Base-by-base conservation (phyloP, 1,140 invertebrate species). In the Anadara kagoshimensis region DNA sequence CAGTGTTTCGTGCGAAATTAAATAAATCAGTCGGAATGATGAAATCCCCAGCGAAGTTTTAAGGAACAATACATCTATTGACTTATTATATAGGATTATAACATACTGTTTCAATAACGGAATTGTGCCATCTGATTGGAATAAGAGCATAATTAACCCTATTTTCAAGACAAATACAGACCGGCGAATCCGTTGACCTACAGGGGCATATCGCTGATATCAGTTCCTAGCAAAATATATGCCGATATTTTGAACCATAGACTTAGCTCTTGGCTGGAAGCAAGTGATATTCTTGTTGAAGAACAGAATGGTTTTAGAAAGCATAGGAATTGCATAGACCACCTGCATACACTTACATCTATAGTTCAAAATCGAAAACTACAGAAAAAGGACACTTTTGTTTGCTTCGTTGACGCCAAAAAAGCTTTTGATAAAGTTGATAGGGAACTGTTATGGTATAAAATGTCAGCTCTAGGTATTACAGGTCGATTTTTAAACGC, bases 321-420 rank as follows among this genome's bases (percentile, higher is more conserved):
- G n/a, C n/a, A n/a, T n/a, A n/a, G n/a, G n/a, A n/a, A n/a, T n/a
- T n/a, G n/a, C n/a, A n/a, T n/a, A n/a, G n/a, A n/a, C n/a, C n/a
- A n/a, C n/a, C n/a, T n/a, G n/a, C n/a, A n/a, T n/a, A n/a, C n/a
- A n/a, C n/a, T n/a, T n/a, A n/a, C n/a, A n/a, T n/a, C n/a, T n/a
- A n/a, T n/a, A n/a, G n/a, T 66, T 41, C 24, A 41, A 36, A 66
- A 49, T 22, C 51, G 63, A n/a, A 66, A 66, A 66, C 2, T 66
- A 41, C 10, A 10, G 7, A 26, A 54, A 36, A 26, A 54, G 20
- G 22, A 49, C 3, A 66, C 63, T 16, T 66, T n/a, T 41, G 44
- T 66, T 5, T 53, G 63, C n/a, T 53, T 66, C 20, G 20, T 66
- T 36, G 63, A 66, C n/a, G 51, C 51, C 3, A 49, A 53, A 8